Percentiles rank a stretch among this genome's conserved stretches.
Conservation (phyloP, 30 jellyfish, hydroid and myxozoan species). For the Pseudorhiza aurosa region DNA sequence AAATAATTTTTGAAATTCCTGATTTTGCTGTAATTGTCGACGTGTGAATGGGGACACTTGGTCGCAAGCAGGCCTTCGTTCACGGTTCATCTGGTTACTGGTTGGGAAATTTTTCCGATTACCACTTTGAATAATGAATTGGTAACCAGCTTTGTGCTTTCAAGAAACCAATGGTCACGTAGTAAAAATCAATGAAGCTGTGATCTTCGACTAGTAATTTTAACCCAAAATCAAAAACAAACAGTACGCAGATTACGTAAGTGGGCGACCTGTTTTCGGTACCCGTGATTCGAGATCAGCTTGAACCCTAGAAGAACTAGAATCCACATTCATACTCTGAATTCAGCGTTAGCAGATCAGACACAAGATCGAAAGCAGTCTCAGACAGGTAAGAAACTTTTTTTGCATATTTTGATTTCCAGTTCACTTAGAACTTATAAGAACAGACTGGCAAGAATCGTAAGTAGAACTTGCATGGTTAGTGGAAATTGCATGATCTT, state of each 20-base stretch:
- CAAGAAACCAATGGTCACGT: background rate
- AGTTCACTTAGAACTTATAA: too few species aligned
- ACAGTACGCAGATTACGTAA: background rate
- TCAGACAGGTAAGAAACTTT: slow-evolving; percentile 1
- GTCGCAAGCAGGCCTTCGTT: background rate
- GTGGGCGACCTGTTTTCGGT: background rate
- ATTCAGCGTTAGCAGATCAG: slow-evolving; percentile 33
- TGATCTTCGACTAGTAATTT: background rate
- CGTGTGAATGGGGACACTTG: background rate
- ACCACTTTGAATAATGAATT: background rate
- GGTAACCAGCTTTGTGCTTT: background rate
- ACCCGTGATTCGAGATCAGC: slow-evolving; percentile 34
- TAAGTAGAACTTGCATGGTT: too few species aligned
- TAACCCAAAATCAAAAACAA: background rate
- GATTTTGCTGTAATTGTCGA: background rate
- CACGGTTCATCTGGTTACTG: background rate
- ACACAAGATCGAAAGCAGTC: slow-evolving; percentile 5
- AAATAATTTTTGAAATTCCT: too few species aligned
- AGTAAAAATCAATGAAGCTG: background rate
- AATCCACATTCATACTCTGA: slow-evolving; percentile 8
- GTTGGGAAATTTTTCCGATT: background rate
- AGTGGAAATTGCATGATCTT: too few species aligned
- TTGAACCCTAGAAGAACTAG: background rate
- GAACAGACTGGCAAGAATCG: too few species aligned
- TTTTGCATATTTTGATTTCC: too few species aligned